phyloP scores from a whole-genome alignment of 2,888 invertebrate genomes.

The Limnephilus rhombicus region DNA sequence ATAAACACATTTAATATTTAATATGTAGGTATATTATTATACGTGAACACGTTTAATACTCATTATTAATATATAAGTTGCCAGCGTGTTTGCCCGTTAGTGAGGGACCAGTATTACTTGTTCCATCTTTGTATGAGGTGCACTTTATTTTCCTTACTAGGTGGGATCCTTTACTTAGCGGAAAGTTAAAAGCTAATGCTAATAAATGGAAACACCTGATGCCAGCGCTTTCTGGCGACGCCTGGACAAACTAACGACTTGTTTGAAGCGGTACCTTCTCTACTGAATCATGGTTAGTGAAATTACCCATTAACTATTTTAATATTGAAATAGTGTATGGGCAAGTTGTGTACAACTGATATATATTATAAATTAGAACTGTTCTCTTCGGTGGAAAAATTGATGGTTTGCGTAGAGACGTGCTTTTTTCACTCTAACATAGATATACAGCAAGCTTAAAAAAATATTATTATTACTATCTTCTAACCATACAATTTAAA shows the following conservation, averaged over 20 bases:
- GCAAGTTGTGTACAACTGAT: background rate
- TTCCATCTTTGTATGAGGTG: slow-evolving; percentile 15
- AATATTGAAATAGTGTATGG: background rate
- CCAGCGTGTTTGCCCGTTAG: background rate
- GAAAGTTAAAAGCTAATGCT: slow-evolving; percentile 53
- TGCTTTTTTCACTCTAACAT: no score
- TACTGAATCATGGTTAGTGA: background rate
- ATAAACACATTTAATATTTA: background rate
- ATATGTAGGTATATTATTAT: background rate
- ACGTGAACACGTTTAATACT: background rate
- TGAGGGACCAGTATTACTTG: background rate
- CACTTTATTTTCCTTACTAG: slow-evolving; percentile 48
- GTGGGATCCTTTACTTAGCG: slow-evolving; percentile 38
- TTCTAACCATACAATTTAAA: no score
- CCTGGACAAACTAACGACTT: slow-evolving; percentile 24
- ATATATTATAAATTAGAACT: background rate
- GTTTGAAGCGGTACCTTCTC: background rate
- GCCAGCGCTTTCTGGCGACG: background rate
- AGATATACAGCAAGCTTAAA: no score
- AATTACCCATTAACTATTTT: background rate
- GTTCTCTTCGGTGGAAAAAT: background rate
- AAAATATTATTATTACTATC: no score
- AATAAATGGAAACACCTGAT: slow-evolving; percentile 50
- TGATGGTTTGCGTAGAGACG: no score
- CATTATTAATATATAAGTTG: background rate